Evolutionary conservation across 1,140 invertebrate species (phyloP), one percentile per base, ranked within the genome.

Genomic region (Eueides isabella): DNA sequence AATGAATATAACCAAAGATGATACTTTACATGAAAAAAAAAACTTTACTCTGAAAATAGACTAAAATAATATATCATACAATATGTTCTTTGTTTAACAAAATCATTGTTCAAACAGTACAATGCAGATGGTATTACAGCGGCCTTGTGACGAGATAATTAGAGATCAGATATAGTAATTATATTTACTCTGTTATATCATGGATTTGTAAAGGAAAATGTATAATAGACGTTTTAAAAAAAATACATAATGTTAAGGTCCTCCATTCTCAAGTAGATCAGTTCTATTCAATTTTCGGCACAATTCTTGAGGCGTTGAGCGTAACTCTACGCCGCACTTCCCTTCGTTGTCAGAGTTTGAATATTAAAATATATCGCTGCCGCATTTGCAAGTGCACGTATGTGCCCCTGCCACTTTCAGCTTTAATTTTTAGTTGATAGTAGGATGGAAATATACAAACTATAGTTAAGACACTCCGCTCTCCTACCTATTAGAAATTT

Each of bases 81-180:
- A 55, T 55, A n/a, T 26, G 48, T 55, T 9, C 48, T 23, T 55
- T 23, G 48, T 55, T 55, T 55, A 55, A 26, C 48, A 55, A 55
- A 55, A 55, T 55, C 48, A 55, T 55, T 55, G 48, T 55, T 23
- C 26, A 55, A 55, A 26, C 19, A 55, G 19, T 26, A 55, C 48
- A 55, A 55, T 55, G 11, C 48, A 55, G 23, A 55, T 55, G 48
- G 48, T 55, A 55, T 55, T 55, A 55, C 48, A 55, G 23, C 48
- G 48, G 48, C 48, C 48, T 55, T 55, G 48, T 26, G 48, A 12
- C 48, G 19, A 55, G 48, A 55, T 55, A 55, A 55, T 55, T 55
- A 55, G 19, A 55, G 23, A 55, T 26, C 48, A 23, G 48, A 55
- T 55, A 26, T 55, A 55, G n/a, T 38, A 2, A 65, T 65, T 65